phyloP scores from a whole-genome alignment of 2,888 invertebrate species.

The Pseudeuparius sepicola region DNA sequence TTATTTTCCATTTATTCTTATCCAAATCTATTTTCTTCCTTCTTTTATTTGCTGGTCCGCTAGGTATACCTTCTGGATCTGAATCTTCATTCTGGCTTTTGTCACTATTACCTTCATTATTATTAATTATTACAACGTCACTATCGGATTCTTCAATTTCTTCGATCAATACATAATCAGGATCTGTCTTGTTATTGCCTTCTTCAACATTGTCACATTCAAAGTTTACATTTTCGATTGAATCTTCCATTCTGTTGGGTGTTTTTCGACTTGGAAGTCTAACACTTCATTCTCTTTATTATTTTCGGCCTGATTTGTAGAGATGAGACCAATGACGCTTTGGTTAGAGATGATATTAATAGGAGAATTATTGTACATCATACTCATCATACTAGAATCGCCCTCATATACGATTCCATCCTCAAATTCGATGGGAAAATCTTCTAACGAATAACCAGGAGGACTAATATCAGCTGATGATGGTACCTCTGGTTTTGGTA shows the following conservation, averaged over 20 bases:
- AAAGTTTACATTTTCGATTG: slow-evolving; percentile 2
- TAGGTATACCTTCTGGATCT: slow-evolving; percentile 2
- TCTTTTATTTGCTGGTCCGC: slow-evolving; percentile 1
- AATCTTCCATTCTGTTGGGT: slow-evolving; percentile 1
- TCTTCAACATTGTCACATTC: no score
- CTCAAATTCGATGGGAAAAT: slow-evolving; percentile 2
- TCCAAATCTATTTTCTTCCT: slow-evolving; percentile 2
- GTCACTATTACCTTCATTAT: slow-evolving; percentile 3
- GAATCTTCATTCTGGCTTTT: slow-evolving; percentile 3
- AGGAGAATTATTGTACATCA: slow-evolving; percentile 2
- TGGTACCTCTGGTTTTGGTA: slow-evolving; percentile 3
- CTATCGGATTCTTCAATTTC: slow-evolving; percentile 3
- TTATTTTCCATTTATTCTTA: background rate
- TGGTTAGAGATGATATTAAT: slow-evolving; percentile 2
- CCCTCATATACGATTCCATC: slow-evolving; percentile 2
- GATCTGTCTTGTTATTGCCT: no score
- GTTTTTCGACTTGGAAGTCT: slow-evolving; percentile 3
- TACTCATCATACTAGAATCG: background rate
- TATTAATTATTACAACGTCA: slow-evolving; percentile 2
- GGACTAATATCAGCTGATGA: slow-evolving; percentile 3
- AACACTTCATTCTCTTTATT: slow-evolving; percentile 1
- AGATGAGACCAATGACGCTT: slow-evolving; percentile 2
- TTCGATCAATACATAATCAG: slow-evolving; percentile 1
- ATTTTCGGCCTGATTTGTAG: slow-evolving; percentile 1
- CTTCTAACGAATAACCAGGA: slow-evolving; percentile 2